These are phyloP conservation scores for Loxodonta africana DNA, from an alignment of 2,113 vertebrate genomes.

Conservation along the genomic window DNA sequence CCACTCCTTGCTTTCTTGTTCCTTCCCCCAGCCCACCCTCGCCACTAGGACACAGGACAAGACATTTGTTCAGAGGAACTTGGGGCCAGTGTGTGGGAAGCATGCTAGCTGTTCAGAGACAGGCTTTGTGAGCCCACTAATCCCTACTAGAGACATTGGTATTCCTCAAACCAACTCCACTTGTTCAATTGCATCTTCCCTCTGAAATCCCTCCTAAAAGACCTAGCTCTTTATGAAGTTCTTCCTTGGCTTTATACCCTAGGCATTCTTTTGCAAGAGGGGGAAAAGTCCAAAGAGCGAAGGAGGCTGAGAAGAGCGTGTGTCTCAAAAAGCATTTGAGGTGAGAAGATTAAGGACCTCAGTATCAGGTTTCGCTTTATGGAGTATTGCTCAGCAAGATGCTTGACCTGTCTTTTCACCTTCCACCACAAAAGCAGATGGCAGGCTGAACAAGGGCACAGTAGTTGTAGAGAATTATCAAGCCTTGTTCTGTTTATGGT, in stretches of 20 bases:
- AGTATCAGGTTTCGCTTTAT: slow-evolving; percentile 21
- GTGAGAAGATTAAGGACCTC: slow-evolving; percentile 69
- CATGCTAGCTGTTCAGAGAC: neutral
- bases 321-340: slow-evolving; percentile 67
- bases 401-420: slow-evolving; percentile 60
- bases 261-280: slow-evolving; percentile 48
- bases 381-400: slow-evolving; percentile 60
- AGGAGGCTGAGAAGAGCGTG: slow-evolving; percentile 55
- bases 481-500: slow-evolving; percentile 54
- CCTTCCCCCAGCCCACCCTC: neutral
- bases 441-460: slow-evolving; percentile 63
- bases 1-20: neutral
- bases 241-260: slow-evolving; percentile 49
- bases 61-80: neutral
- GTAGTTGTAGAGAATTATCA: slow-evolving; percentile 61
- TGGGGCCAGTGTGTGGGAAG: neutral
- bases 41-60: neutral
- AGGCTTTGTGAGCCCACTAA: neutral
- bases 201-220: slow-evolving; percentile 59
- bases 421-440: slow-evolving; percentile 64
- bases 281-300: slow-evolving; percentile 42
- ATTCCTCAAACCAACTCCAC: neutral
- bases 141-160: neutral
- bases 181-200: slow-evolving; percentile 46
- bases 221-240: slow-evolving; percentile 35